Base-by-base conservation (phyloP, 2,888 invertebrate genomes). In the Caradrina kadenii region DNA sequence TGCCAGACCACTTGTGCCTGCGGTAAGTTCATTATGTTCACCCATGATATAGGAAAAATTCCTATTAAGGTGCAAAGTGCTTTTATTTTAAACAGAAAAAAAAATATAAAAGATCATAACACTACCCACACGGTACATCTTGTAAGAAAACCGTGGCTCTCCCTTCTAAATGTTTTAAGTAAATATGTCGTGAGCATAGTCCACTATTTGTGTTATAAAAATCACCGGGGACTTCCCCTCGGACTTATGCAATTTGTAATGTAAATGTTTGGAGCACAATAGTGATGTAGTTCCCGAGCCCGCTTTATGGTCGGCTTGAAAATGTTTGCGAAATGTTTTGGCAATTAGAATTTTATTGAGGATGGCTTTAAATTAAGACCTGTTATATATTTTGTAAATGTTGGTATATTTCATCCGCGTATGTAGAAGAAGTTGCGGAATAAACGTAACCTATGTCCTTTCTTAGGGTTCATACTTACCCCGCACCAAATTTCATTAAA, bases 161-260 rank as follows among this genome's bases (percentile, higher is more conserved):
- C 21, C 53, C 56, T 56, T 39, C 39, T 58, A 78, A 77, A 78
- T 66, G 50, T 77, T 77, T 60, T 52, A 61, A 63, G 75, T 78
- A 74, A 78, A 78, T 78, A 74, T 17, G 70, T 62, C 52, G 56
- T 58, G 58, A 48, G 53, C 35, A 60, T 61, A 56, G 63, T 11
- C 55, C 63, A 49, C 56, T 70, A 61, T 70, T 53, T 63, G 52
- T 63, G 59, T 53, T 62, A 72, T 65, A 79, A 79, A 76, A 79
- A 78, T 90, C 89, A 81, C 90, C 75, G 53, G 90, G 90, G 91
- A 88, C 86, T 68, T 66, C 56, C 66, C 82, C 74, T 73, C 78
- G 83, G 83, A 81, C 86, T 87, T 86, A 81, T 83, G 87, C 88
- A 89, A 90, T 90, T 90, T 90, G 89, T 86, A 87, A 91, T 90